A percentile compares a stretch with the other conserved stretches of the same genome.
Conservation (phyloP, 2,888 invertebrate species). For the Harpagoxenus sublaevis region DNA sequence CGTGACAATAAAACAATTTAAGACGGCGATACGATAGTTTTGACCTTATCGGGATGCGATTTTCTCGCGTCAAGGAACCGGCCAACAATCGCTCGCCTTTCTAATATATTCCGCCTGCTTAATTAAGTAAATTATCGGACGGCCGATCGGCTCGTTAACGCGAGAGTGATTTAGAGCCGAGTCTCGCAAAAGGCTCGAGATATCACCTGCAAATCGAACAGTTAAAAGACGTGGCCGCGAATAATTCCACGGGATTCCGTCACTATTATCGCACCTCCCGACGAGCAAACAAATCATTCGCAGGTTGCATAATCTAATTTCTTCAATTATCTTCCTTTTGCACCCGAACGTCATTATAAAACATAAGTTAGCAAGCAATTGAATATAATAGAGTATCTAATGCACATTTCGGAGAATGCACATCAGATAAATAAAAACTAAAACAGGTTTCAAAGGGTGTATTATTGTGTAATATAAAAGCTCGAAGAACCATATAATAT, state of each 20-base stretch:
- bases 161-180: slow-evolving; percentile 15
- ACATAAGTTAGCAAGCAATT: background rate
- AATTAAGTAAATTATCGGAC: slow-evolving; percentile 24
- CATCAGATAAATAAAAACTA: background rate
- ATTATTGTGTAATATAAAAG: background rate
- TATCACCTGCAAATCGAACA: background rate
- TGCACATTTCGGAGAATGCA: background rate
- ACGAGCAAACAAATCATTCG: slow-evolving; percentile 8
- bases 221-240: background rate
- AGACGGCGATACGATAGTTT: background rate
- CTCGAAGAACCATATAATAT: background rate
- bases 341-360: background rate
- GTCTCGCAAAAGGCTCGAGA: background rate
- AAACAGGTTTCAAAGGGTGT: background rate
- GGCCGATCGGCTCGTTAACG: background rate
- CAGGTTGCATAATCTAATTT: slow-evolving; percentile 51
- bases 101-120: slow-evolving; percentile 23
- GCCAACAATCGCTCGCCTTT: slow-evolving; percentile 20
- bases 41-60: slow-evolving; percentile 7
- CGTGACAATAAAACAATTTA: background rate
- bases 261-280: background rate
- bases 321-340: slow-evolving; percentile 10
- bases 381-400: slow-evolving; percentile 13
- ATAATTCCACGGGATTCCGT: background rate
- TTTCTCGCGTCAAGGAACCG: background rate